A percentile compares a stretch with the other conserved stretches of the same genome.
Conservation (phyloP, 2,888 invertebrate genomes). For the Watsonalla cultraria region DNA sequence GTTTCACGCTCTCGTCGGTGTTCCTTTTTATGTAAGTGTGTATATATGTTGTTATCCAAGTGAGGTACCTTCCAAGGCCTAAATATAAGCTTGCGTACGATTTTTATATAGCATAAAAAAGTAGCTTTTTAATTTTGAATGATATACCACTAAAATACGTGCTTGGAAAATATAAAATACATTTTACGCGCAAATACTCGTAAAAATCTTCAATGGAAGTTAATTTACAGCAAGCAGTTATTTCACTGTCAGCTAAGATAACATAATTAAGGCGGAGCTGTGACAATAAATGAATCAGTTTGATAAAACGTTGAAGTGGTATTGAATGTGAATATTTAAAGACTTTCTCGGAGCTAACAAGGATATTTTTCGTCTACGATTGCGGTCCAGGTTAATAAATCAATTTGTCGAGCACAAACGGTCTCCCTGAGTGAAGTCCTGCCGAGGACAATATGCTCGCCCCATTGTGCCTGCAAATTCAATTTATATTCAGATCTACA, state of each 20-base stretch:
- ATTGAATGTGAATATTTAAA: neutral
- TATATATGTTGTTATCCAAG: neutral
- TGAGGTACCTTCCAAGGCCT: too few relatives aligned
- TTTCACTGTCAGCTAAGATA: neutral
- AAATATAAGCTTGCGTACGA: too few relatives aligned
- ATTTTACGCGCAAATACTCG: neutral
- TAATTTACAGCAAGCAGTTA: neutral
- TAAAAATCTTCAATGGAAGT: neutral
- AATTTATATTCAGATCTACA: slow-evolving; percentile 62
- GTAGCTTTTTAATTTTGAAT: too few relatives aligned
- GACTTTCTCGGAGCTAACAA: slow-evolving; percentile 4
- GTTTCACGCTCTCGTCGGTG: slow-evolving; percentile 25
- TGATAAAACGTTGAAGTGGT: neutral
- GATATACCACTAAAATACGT: too few relatives aligned
- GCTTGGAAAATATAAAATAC: too few relatives aligned
- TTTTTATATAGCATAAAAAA: too few relatives aligned
- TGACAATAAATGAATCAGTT: slow-evolving; percentile 1
- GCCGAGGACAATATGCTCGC: slow-evolving; percentile 40
- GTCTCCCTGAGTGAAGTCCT: slow-evolving; percentile 37
- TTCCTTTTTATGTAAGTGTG: slow-evolving; percentile 20
- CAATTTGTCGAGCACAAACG: slow-evolving; percentile 51
- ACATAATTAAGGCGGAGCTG: neutral
- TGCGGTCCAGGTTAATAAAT: slow-evolving; percentile 46
- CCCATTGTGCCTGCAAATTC: slow-evolving; percentile 54
- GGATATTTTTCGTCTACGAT: slow-evolving; percentile 34